Percentiles rank a stretch among this genome's conserved stretches.
These are phyloP conservation scores for Sinocyclocheilus maitianheensis DNA, from an alignment of 2,113 vertebrate genomes.

Conservation along the genomic window DNA sequence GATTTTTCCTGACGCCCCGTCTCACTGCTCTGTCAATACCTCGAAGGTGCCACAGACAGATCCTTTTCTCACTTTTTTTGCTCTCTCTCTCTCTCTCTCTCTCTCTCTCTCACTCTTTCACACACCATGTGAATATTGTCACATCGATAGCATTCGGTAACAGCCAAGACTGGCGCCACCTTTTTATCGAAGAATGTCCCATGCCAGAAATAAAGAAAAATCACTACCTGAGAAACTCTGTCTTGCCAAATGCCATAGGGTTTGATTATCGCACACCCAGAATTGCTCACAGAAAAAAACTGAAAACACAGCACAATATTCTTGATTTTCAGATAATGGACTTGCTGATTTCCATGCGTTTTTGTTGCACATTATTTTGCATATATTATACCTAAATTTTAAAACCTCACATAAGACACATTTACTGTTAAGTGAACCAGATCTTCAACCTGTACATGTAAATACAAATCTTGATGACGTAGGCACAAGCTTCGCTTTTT, in stretches of 20 bases:
- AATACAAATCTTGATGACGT: too few relatives aligned
- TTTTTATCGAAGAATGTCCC: constrained; percentile 44
- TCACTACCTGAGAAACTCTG: constrained; percentile 45
- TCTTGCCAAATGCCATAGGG: neutral
- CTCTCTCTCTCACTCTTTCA: constrained; percentile 26
- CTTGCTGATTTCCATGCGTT: constrained; percentile 11
- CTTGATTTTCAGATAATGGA: neutral
- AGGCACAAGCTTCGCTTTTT: too few relatives aligned
- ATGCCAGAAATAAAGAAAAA: constrained; percentile 21
- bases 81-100: neutral
- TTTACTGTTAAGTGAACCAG: too few relatives aligned
- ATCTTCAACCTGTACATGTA: too few relatives aligned
- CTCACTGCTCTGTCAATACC: constrained; percentile 23
- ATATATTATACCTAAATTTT: neutral
- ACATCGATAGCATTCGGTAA: constrained; percentile 44
- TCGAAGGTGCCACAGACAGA: constrained; percentile 43
- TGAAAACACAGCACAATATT: neutral
- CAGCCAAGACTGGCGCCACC: constrained; percentile 42
- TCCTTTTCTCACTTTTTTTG: constrained; percentile 41
- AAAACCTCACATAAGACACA: too few relatives aligned
- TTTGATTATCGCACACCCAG: constrained; percentile 33
- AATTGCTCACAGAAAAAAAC: neutral
- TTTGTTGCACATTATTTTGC: neutral
- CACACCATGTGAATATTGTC: constrained; percentile 32
- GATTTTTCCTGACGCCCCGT: constrained; percentile 45